A percentile compares a stretch with the other conserved stretches of the same genome.
Evolutionary conservation across 2,888 invertebrate genomes (phyloP).

Genomic region (Pseudoips prasinana): DNA sequence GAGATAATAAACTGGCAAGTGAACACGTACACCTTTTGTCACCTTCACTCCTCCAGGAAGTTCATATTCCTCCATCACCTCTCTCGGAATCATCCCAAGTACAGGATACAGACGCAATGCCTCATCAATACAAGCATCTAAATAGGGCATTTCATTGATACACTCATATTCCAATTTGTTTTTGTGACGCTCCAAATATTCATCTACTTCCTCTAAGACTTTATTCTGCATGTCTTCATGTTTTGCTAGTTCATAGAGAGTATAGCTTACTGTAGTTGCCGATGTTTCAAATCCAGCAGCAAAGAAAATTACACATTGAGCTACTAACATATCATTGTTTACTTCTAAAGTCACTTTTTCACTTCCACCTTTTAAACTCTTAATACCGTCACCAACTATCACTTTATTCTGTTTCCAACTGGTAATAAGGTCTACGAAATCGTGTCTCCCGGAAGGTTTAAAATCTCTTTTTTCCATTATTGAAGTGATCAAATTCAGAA

Average conservation of each 20-base stretch:
- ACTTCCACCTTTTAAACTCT: conserved; percentile 29
- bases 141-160: conserved; percentile 40
- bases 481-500: conserved; percentile 16
- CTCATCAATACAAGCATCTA: conserved; percentile 47
- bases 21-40: conserved; percentile 30
- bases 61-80: conserved; percentile 32
- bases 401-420: conserved; percentile 25
- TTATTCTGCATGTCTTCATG: conserved; percentile 35
- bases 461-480: conserved; percentile 19
- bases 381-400: conserved; percentile 39
- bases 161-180: conserved; percentile 44
- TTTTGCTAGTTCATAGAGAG: conserved; percentile 50
- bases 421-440: conserved; percentile 30
- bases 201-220: conserved; percentile 45
- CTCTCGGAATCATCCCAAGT: conserved; percentile 38
- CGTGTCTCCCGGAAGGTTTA: conserved; percentile 17
- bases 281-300: conserved; percentile 55
- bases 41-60: conserved; percentile 32
- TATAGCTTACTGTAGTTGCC: conserved; percentile 37
- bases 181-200: conserved; percentile 32
- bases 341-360: conserved; percentile 39
- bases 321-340: conserved; percentile 60
- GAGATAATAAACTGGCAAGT: conserved; percentile 31
- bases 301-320: conserved; percentile 76
- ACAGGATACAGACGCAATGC: conserved; percentile 46